These are phyloP conservation scores for Cylas formicarius DNA, from an alignment of 1,140 invertebrate species.

Conservation along the genomic window DNA sequence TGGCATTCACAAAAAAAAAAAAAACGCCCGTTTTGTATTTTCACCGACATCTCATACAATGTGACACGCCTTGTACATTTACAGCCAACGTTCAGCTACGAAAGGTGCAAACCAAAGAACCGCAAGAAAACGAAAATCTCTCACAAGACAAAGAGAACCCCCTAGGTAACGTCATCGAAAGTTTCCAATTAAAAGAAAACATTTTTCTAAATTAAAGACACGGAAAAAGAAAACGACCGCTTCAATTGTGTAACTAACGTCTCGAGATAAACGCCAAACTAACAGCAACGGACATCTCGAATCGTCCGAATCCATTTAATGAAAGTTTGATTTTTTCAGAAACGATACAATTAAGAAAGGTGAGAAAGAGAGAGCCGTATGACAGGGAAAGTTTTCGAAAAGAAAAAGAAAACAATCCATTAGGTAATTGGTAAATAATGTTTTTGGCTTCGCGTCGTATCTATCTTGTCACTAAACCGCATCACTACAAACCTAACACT, in stretches of 20 bases:
- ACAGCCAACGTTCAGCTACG: slow-evolving; percentile 8
- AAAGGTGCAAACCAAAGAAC: slow-evolving; percentile 6
- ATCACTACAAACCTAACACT: neutral
- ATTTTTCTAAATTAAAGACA: too few relatives aligned
- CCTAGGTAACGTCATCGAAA: slow-evolving; percentile 18
- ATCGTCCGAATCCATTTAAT: neutral
- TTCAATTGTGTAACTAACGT: too few relatives aligned
- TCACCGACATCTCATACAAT: neutral
- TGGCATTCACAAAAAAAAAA: too few relatives aligned
- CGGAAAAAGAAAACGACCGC: too few relatives aligned
- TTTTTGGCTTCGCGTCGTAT: neutral
- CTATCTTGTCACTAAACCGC: neutral
- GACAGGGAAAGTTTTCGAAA: slow-evolving; percentile 29
- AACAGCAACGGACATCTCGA: too few relatives aligned
- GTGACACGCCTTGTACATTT: neutral
- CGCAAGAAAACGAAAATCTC: slow-evolving; percentile 1
- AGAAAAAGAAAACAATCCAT: slow-evolving; percentile 28
- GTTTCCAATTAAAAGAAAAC: too few relatives aligned
- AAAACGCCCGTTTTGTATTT: too few relatives aligned
- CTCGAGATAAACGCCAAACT: too few relatives aligned
- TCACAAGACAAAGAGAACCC: slow-evolving; percentile 15
- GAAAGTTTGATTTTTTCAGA: slow-evolving; percentile 20
- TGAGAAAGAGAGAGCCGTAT: slow-evolving; percentile 27
- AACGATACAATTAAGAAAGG: slow-evolving; percentile 26
- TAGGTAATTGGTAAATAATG: slow-evolving; percentile 18